Percentiles rank a stretch among this genome's conserved stretches.
Conservation (phyloP, 2,888 invertebrate species). For the Netelia fuscicornis region DNA sequence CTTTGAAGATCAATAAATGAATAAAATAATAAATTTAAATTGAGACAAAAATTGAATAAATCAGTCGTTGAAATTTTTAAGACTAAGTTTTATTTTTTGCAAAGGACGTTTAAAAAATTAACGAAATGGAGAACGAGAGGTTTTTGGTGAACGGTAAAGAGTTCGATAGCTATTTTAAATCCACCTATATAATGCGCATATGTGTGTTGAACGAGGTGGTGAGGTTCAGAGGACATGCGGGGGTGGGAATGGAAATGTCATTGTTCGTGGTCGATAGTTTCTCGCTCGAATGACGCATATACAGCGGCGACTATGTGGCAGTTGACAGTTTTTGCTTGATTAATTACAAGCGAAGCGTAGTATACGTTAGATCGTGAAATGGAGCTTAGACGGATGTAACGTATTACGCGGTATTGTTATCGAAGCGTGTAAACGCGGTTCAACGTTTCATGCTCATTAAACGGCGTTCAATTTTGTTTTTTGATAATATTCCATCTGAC, state of each 20-base stretch:
- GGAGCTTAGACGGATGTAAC: constrained; percentile 36
- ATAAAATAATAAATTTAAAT: no score
- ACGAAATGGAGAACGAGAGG: no score
- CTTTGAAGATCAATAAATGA: no score
- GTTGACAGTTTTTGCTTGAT: constrained; percentile 80
- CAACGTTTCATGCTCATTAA: background rate
- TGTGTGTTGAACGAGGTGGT: constrained; percentile 22
- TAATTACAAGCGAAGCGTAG: constrained; percentile 74
- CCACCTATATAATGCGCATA: constrained; percentile 1
- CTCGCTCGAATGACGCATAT: constrained; percentile 72
- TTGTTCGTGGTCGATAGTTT: constrained; percentile 79
- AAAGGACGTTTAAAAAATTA: no score
- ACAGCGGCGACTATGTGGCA: constrained; percentile 73
- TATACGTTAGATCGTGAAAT: constrained; percentile 49
- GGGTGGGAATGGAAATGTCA: constrained; percentile 60
- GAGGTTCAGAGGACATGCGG: constrained; percentile 7
- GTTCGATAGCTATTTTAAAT: no score
- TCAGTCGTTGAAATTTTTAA: no score
- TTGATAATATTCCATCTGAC: no score
- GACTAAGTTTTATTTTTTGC: no score
- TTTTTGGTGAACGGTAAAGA: no score
- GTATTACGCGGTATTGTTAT: constrained; percentile 30
- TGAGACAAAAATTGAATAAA: no score
- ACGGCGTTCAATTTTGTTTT: background rate
- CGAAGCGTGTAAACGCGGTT: background rate